Evolutionary conservation across 2,888 invertebrate species (phyloP).

Genomic region (Drosophila rubida): DNA sequence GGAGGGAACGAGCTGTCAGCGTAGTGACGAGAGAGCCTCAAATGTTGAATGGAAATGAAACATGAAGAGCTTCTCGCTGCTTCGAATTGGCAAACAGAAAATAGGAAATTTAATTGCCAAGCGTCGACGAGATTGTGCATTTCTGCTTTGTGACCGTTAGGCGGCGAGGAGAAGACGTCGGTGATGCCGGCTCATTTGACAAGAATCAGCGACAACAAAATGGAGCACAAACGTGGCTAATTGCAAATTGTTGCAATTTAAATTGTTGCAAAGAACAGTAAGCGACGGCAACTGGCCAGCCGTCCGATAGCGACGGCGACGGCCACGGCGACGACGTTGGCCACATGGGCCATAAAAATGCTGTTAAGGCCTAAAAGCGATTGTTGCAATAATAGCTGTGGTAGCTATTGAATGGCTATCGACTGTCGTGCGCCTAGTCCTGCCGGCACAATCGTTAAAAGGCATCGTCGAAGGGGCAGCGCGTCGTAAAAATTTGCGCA

Average conservation of each 20-base stretch:
- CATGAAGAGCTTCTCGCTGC: background rate
- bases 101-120: slow-evolving; percentile 50
- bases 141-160: slow-evolving; percentile 56
- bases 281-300: slow-evolving; percentile 37
- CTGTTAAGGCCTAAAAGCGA: slow-evolving; percentile 67
- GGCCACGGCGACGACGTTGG: slow-evolving; percentile 33
- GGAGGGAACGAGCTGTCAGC: background rate
- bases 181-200: slow-evolving; percentile 38
- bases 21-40: background rate
- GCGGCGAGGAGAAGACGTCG: slow-evolving; percentile 5
- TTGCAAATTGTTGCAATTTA: slow-evolving; percentile 82
- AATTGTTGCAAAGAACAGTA: slow-evolving; percentile 72
- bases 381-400: slow-evolving; percentile 31
- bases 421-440: slow-evolving; percentile 32
- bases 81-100: slow-evolving; percentile 9
- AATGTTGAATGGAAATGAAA: slow-evolving; percentile 1
- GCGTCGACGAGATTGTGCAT: slow-evolving; percentile 39
- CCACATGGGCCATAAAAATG: slow-evolving; percentile 62
- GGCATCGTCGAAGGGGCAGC: slow-evolving; percentile 69
- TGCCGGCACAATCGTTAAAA: slow-evolving; percentile 60
- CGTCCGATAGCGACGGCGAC: too few relatives aligned
- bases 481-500: slow-evolving; percentile 73
- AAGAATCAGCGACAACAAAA: slow-evolving; percentile 67
- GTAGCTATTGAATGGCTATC: slow-evolving; percentile 55
- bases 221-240: slow-evolving; percentile 81